Evolutionary conservation across 2,113 vertebrate genomes (phyloP).

Genomic region (Leptocoma aspasia): DNA sequence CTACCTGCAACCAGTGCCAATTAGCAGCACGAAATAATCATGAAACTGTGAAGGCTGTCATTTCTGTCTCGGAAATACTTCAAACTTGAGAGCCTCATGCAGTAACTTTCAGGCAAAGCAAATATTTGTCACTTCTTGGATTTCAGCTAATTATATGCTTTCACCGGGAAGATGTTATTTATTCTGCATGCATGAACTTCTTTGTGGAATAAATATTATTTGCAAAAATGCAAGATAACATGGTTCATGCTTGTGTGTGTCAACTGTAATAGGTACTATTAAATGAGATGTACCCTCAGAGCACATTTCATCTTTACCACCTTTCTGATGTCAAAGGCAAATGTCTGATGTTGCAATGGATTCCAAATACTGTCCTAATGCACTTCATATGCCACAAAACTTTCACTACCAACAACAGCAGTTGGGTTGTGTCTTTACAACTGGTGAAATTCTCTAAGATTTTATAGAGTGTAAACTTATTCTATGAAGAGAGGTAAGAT

Average conservation of each 20-base stretch:
- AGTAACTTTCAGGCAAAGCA: conserved; percentile 52
- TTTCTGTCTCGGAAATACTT: conserved; percentile 20
- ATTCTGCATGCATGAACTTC: conserved; percentile 65
- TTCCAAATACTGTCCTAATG: not conserved
- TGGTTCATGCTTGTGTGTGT: conserved; percentile 27
- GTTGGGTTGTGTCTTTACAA: not conserved
- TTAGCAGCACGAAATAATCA: not conserved
- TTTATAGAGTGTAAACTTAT: not conserved
- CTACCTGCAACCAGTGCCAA: not conserved
- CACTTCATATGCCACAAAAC: not conserved
- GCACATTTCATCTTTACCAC: conserved; percentile 13
- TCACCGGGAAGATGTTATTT: conserved; percentile 60
- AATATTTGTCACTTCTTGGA: conserved; percentile 62
- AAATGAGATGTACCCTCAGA: not conserved
- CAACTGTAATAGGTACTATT: conserved; percentile 40
- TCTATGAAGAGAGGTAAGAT: not conserved
- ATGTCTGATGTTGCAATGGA: not conserved
- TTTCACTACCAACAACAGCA: not conserved
- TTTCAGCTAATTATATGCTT: conserved; percentile 70
- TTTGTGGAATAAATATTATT: conserved; percentile 67
- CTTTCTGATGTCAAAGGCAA: conserved; percentile 27
- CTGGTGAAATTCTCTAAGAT: not conserved
- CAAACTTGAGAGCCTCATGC: conserved; percentile 8
- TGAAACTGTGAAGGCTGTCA: not conserved
- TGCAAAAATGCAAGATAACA: conserved; percentile 57